Base-by-base conservation (phyloP, 2,797 vertebrate species). In the Falco naumanni region DNA sequence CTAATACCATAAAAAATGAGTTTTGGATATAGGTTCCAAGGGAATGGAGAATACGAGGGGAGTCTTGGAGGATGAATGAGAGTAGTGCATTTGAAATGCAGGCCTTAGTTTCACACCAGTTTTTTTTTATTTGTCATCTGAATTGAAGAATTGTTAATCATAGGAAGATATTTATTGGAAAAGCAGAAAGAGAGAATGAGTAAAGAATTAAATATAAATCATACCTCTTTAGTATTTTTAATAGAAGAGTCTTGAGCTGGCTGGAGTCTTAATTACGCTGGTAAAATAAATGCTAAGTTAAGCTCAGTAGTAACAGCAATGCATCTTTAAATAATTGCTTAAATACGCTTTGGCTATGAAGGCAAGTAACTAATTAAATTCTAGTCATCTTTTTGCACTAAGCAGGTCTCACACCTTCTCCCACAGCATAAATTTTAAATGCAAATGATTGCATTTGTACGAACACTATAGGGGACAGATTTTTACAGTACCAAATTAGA, bases 321-420 rank as follows among this genome's bases (percentile, higher is more conserved):
- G 20, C 34, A 25, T 75, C 47, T 94, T 93, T 83, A 90, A 95
- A 86, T 31, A 78, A 86, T 51, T 79, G 47, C 51, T 95, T 92
- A 84, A 93, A 72, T 66, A 54, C 37, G 54, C 28, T 81, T 78
- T 10, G 28, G 24, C 51, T 82, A 34, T 43, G 59, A 82, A 53
- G 70, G 33, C 75, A 93, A 89, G 39, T 56, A 74, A 26, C 74
- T 95, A 92, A 93, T 95, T 93, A 95, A 86, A 96, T 95, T 95
- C 89, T 69, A 51, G 84, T 85, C 61, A 63, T 96, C 61, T 84
- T 74, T 90, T 88, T 76, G 34, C 13, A 1, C 51, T 79, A 59
- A 92, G 51, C 61, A 84, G 79, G 90, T 93, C 93, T 96, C 43
- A 33, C 71, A 84, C 84, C 47, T 96, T 97, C 82, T 89, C 37